These are phyloP conservation scores for Anas platyrhynchos DNA, from an alignment of 2,113 vertebrate species.

Conservation along the genomic window DNA sequence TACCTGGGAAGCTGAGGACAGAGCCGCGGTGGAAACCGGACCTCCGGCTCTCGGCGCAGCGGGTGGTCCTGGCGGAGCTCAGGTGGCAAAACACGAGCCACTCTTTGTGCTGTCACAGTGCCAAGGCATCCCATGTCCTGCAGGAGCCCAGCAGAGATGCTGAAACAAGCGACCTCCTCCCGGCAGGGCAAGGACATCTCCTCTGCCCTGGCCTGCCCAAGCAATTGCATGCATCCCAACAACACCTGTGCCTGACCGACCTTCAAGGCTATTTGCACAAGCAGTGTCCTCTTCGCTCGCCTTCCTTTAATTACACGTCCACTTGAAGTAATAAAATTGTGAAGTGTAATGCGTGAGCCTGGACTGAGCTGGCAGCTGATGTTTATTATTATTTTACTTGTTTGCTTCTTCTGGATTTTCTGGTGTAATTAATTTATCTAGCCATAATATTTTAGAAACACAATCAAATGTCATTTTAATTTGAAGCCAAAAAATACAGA, in stretches of 20 bases:
- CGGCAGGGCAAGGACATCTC: neutral
- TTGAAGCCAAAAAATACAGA: slow-evolving; percentile 70
- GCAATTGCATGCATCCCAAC: rapidly evolving
- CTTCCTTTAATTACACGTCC: neutral
- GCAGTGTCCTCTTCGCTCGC: neutral
- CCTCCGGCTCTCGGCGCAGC: neutral
- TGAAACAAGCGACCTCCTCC: neutral
- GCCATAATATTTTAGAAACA: slow-evolving; percentile 61
- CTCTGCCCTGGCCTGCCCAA: neutral
- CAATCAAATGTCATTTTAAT: slow-evolving; percentile 66
- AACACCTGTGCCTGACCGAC: rapidly evolving
- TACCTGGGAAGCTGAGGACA: slow-evolving; percentile 3
- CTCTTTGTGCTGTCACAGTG: neutral
- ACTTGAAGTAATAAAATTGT: slow-evolving; percentile 4
- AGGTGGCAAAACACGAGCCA: neutral
- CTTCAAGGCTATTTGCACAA: neutral
- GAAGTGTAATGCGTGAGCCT: neutral
- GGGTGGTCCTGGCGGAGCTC: neutral
- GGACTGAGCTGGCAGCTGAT: neutral
- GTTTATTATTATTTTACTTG: slow-evolving; percentile 43
- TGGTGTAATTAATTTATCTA: slow-evolving; percentile 64
- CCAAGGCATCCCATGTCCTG: rapidly evolving
- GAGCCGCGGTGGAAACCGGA: neutral
- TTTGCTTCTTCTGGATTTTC: slow-evolving; percentile 53
- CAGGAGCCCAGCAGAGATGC: neutral